Evolutionary conservation across 2,888 invertebrate genomes (phyloP).

Genomic region (Patella caerulea): DNA sequence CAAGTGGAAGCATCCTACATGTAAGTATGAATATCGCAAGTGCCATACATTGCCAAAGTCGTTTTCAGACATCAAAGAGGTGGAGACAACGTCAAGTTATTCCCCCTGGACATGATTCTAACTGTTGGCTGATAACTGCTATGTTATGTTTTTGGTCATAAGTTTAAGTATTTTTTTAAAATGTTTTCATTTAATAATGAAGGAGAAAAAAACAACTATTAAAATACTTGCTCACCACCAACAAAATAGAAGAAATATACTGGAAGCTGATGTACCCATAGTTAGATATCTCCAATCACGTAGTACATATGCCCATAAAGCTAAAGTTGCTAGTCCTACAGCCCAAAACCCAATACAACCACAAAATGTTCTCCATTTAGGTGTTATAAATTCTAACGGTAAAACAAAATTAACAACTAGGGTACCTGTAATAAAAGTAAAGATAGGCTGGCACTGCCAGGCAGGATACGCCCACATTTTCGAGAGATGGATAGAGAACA

Average conservation of each 20-base stretch:
- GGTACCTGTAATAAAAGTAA: slow-evolving; percentile 48
- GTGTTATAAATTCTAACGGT: slow-evolving; percentile 67
- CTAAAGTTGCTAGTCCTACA: slow-evolving; percentile 62
- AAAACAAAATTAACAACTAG: slow-evolving; percentile 68
- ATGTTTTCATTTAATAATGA: background rate
- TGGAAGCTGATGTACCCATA: slow-evolving; percentile 52
- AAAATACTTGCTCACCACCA: slow-evolving; percentile 60
- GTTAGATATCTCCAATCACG: slow-evolving; percentile 65
- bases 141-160: background rate
- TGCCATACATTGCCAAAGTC: too few species aligned
- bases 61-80: background rate
- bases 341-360: slow-evolving; percentile 70
- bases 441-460: too few species aligned
- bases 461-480: too few species aligned
- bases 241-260: slow-evolving; percentile 56
- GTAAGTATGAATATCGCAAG: too few species aligned
- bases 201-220: background rate
- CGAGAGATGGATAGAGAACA: too few species aligned
- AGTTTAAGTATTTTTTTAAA: background rate
- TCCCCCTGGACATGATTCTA: background rate
- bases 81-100: background rate
- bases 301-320: slow-evolving; percentile 62
- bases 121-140: background rate
- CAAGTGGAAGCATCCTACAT: too few species aligned
- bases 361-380: slow-evolving; percentile 67